Evolutionary conservation across 2,888 invertebrate genomes (phyloP).

Genomic region (Linnaemya vulpina): DNA sequence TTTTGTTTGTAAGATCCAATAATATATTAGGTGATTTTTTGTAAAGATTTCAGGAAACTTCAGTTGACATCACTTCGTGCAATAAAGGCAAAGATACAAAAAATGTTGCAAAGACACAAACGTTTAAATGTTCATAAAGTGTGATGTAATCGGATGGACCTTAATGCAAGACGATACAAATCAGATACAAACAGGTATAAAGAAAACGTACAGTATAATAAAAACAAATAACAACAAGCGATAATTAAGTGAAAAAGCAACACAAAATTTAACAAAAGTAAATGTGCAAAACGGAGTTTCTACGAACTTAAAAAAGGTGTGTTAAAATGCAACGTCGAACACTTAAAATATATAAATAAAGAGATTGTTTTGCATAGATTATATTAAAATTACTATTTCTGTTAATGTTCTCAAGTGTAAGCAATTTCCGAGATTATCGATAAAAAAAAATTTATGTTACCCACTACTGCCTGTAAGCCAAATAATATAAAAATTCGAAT

Average conservation of each 20-base stretch:
- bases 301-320: constrained; percentile 38
- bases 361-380: constrained; percentile 27
- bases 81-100: constrained; percentile 5
- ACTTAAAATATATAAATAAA: constrained; percentile 7
- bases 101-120: constrained; percentile 35
- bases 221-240: background rate
- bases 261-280: background rate
- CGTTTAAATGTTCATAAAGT: constrained; percentile 48
- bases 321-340: constrained; percentile 10
- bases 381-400: background rate
- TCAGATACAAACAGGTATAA: constrained; percentile 24
- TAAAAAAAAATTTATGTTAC: background rate
- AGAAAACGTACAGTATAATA: constrained; percentile 3
- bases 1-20: no score
- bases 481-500: no score
- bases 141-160: constrained; percentile 52
- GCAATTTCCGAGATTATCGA: background rate
- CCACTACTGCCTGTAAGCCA: no score
- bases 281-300: constrained; percentile 1
- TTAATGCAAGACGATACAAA: constrained; percentile 31
- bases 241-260: background rate
- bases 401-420: background rate
- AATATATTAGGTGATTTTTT: background rate
- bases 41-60: background rate
- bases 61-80: background rate